These are phyloP conservation scores for Xestia xanthographa DNA, from an alignment of 2,888 invertebrate genomes.

Conservation along the genomic window DNA sequence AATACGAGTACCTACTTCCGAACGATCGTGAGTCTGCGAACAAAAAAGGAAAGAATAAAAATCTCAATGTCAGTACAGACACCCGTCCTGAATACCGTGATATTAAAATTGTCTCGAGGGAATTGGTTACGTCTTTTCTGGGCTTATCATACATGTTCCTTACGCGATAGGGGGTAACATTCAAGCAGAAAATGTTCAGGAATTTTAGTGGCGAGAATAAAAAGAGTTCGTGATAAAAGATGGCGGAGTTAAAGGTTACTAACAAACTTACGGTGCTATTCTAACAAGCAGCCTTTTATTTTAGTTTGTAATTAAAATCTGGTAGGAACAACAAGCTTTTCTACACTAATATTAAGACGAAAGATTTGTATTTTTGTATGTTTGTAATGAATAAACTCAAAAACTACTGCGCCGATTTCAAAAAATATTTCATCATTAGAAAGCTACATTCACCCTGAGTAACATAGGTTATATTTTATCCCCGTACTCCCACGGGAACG, in stretches of 20 bases:
- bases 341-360: too few species aligned
- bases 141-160: constrained; percentile 44
- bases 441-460: too few species aligned
- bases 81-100: constrained; percentile 31
- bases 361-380: too few species aligned
- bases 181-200: constrained; percentile 2
- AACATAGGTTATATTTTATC: too few species aligned
- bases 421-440: too few species aligned
- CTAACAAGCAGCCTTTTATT: neutral
- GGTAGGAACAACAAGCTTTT: too few species aligned
- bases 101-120: constrained; percentile 41
- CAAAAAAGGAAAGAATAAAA: constrained; percentile 35
- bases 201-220: neutral
- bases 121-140: constrained; percentile 29
- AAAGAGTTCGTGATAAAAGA: neutral
- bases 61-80: constrained; percentile 32
- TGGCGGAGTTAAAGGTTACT: neutral
- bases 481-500: too few species aligned
- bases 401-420: too few species aligned
- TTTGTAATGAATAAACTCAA: too few species aligned
- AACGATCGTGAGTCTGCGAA: constrained; percentile 8
- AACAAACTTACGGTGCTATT: neutral
- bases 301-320: neutral
- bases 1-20: constrained; percentile 6
- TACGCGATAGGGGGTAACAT: constrained; percentile 10